Percentiles rank a stretch among this genome's conserved stretches.
Conservation (phyloP, 2,113 vertebrate genomes). For the Rhineura floridana region DNA sequence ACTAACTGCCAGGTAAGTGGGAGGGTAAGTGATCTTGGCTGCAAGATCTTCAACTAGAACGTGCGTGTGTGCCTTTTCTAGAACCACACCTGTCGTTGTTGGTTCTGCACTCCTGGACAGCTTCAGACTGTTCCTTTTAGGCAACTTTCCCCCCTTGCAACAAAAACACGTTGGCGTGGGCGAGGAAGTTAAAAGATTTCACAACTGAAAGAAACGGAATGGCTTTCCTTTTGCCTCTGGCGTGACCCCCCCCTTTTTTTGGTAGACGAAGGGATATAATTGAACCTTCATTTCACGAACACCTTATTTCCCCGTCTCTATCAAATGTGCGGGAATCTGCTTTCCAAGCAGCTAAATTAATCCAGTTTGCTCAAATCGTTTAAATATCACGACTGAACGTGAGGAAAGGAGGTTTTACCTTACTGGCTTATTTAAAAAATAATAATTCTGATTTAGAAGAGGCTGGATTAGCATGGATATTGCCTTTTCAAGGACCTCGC, state of each 20-base stretch:
- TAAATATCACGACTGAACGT: constrained; percentile 71
- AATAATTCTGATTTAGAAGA: constrained; percentile 77
- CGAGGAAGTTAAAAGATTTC: not conserved
- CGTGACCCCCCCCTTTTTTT: not conserved
- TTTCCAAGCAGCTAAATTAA: constrained; percentile 69
- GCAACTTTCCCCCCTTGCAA: constrained; percentile 1
- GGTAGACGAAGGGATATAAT: constrained; percentile 16
- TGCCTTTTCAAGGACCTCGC: constrained; percentile 81
- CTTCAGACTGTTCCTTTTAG: no score
- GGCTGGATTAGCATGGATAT: constrained; percentile 82
- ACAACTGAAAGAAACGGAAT: not conserved
- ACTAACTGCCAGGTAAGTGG: not conserved
- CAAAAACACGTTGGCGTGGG: not conserved
- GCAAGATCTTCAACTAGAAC: no score
- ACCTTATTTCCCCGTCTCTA: constrained; percentile 22
- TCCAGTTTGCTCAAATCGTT: constrained; percentile 75
- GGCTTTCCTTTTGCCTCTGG: not conserved
- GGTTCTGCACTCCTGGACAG: no score
- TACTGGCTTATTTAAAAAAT: constrained; percentile 65
- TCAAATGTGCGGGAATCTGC: constrained; percentile 33
- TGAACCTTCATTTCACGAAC: constrained; percentile 9
- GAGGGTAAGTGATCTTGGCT: no score
- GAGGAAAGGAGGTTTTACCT: constrained; percentile 65
- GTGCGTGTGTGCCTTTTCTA: no score
- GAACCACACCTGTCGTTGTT: no score